Evolutionary conservation across 2,113 vertebrate genomes (phyloP), one percentile per base, ranked within the genome.

Genomic region (Oryzias melastigma): DNA sequence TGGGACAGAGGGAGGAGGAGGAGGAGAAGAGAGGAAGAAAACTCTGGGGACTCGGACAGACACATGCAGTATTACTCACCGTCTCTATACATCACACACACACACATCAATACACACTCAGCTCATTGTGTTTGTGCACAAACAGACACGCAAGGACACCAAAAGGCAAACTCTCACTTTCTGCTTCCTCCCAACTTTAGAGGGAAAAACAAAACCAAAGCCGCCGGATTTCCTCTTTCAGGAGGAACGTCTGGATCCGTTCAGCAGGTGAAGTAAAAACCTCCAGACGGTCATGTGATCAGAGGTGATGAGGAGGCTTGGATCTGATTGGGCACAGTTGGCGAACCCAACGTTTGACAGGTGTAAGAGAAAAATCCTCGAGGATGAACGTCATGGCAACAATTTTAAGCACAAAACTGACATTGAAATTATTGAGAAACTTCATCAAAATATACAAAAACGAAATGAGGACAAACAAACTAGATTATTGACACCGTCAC

Each of bases 31-130:
- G 65, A 57, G 57, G 72, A 74, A 63, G 71, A 73, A 85, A 87
- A 84, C 82, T 85, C 79, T 48, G 51, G 80, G 78, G 80, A 86
- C 60, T 62, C 50, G 47, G 73, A 78, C 71, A 81, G 85, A 87
- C 85, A 87, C 82, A 81, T 78, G 80, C 80, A 78, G 85, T 75
- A 85, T 85, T 83, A 85, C 83, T 85, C 83, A 81, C 82, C 62
- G 52, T 69, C 68, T 68, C 35, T 67, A 65, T 78, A 76, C 80
- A 80, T 71, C 80, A 60, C 73, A 77, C 59, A 68, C 69, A 78
- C 64, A 19, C 60, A 71, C 63, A 51, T 44, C 46, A 29, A 62
- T 43, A 57, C 43, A 40, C 35, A 50, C 54, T 25, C 52, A 3
- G 42, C 7, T 54, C 58, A 45, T 45, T 45, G 13, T 43, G 43